Evolutionary conservation across 1,140 invertebrate genomes (phyloP).

Genomic region (Helicoverpa armigera): DNA sequence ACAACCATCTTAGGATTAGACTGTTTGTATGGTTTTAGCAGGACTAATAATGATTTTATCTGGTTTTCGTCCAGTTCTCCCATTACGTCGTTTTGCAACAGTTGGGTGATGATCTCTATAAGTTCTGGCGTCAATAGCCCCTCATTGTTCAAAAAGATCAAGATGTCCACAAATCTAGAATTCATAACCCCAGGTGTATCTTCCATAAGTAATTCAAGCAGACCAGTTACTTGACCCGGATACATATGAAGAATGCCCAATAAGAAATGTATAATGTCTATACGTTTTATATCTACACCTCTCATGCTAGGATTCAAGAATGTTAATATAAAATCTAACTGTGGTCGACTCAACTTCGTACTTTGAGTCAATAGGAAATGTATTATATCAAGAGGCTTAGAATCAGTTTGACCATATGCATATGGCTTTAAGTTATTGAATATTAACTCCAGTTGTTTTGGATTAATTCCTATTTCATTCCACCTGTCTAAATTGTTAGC

Average conservation of each 20-base stretch:
- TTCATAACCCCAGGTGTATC: background rate
- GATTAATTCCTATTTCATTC: slow-evolving; percentile 1
- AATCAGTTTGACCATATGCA: background rate
- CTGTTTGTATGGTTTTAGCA: background rate
- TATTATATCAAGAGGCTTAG: slow-evolving; percentile 5
- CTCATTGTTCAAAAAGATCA: background rate
- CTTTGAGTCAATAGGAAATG: slow-evolving; percentile 12
- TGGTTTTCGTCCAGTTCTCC: background rate
- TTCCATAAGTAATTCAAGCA: background rate
- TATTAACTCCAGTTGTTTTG: background rate
- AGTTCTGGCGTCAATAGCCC: background rate
- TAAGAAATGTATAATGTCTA: slow-evolving; percentile 1
- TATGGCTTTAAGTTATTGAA: background rate
- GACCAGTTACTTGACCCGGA: background rate
- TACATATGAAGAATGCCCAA: background rate
- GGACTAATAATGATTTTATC: background rate
- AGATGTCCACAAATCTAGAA: slow-evolving; percentile 11
- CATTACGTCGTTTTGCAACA: background rate
- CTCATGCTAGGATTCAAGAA: background rate
- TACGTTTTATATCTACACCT: background rate
- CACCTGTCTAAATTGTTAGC: background rate
- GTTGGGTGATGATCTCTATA: background rate
- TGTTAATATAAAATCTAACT: slow-evolving; percentile 7
- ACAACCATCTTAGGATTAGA: background rate
- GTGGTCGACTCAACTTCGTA: background rate